Percentiles rank a stretch among this genome's conserved stretches.
These are phyloP conservation scores for Drosophila tani DNA, from an alignment of 1,140 invertebrate genomes.

Conservation along the genomic window DNA sequence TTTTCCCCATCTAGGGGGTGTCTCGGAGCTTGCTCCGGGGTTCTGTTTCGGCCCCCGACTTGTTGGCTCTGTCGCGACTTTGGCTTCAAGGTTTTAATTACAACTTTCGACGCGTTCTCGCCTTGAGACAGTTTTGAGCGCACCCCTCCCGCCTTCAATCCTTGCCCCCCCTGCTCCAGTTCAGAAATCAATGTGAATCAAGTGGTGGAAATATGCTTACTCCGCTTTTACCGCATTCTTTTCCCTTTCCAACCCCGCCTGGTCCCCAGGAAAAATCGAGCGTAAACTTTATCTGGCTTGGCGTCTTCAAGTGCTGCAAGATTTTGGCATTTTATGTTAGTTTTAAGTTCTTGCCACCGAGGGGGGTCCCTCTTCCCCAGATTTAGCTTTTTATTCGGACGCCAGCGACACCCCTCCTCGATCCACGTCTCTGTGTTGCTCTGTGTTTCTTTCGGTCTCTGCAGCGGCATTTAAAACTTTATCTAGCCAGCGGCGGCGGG, in stretches of 20 bases:
- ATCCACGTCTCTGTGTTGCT: conserved; percentile 10
- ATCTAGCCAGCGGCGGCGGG: conserved; percentile 34
- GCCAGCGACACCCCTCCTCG: neutral
- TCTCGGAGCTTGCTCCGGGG: neutral
- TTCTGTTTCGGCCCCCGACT: conserved; percentile 11
- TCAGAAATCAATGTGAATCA: conserved; percentile 73
- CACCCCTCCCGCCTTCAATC: neutral
- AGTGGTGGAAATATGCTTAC: conserved; percentile 53
- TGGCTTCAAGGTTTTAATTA: conserved; percentile 77
- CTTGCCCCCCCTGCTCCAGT: neutral
- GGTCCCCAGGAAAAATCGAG: conserved; percentile 58
- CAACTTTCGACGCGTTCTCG: conserved; percentile 68
- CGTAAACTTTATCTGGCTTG: conserved; percentile 74
- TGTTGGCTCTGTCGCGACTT: conserved; percentile 55
- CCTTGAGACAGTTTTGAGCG: conserved; percentile 64
- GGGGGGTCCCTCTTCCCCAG: neutral
- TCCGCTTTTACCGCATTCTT: conserved; percentile 1
- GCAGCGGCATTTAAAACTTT: conserved; percentile 79
- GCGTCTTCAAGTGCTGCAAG: conserved; percentile 57
- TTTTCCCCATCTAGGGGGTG: neutral
- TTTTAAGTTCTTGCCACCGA: conserved; percentile 59
- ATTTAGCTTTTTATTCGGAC: conserved; percentile 14
- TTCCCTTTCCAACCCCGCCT: neutral
- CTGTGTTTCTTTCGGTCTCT: conserved; percentile 47
- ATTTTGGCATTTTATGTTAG: conserved; percentile 80